Base-by-base conservation (phyloP, 2,797 vertebrate species). In the Schizopygopsis malacanthus region DNA sequence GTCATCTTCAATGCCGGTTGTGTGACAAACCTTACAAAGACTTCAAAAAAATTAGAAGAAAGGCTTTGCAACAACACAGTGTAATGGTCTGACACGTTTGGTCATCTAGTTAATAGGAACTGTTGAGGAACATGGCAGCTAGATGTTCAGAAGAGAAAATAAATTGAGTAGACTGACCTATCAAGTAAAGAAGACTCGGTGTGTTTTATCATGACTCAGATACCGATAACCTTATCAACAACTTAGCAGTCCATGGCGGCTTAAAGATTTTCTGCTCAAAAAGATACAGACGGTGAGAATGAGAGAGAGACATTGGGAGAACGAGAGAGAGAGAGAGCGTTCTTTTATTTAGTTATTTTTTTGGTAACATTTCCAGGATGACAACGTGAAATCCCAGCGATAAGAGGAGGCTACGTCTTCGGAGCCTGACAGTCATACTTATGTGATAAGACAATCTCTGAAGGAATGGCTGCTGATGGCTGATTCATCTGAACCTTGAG, bases 361-460 rank as follows among this genome's bases (percentile, higher is more conserved):
- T 59, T 63, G 22, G 73, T 59, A 80, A 72, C 84, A 72, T 82
- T 79, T 85, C 75, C n/a, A 37, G 81, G 43, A 85, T 61, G 79
- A 82, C 79, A 75, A 86, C 80, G 67, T 73, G 88, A 84, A 85
- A 79, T 67, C 81, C 22, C 54, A 22, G 28, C 37, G 87, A 89
- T 89, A 88, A 87, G 86, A 80, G 67, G 56, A 56, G 85, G 70
- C 45, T 56, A 81, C 80, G 84, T 63, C 87, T 8, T 33, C 22
- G 39, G 87, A 73, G 76, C 87, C 84, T 81, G 81, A 87, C 85
- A 88, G 87, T 90, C 90, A 88, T 87, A 67, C 88, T 87, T 89
- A 88, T 75, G 85, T 54, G 85, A 91, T 88, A 86, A 91, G 82
- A 87, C 86, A 85, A 90, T 87, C 18, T 16, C 70, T 80, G 39